Percentiles rank a stretch among this genome's conserved stretches.
Evolutionary conservation across 2,888 invertebrate species (phyloP).

Genomic region (Tholera decimalis): DNA sequence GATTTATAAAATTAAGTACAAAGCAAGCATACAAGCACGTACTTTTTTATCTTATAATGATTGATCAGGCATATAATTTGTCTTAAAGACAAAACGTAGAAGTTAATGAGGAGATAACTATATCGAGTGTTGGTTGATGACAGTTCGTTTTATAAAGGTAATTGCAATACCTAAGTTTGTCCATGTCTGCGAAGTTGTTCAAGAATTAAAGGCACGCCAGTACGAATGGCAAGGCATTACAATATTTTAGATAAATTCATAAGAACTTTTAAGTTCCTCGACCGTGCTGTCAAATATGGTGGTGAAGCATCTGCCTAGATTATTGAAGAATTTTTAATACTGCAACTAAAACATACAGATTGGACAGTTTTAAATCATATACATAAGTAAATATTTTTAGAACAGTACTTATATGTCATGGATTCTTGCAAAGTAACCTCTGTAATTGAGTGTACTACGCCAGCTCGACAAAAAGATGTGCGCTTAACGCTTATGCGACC

Average conservation of each 20-base stretch:
- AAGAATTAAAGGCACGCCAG: neutral
- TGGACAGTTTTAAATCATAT: slow-evolving; percentile 1
- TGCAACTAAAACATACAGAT: neutral
- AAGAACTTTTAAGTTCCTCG: neutral
- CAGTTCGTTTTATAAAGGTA: neutral
- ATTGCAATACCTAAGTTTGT: neutral
- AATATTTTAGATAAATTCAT: neutral
- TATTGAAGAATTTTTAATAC: neutral
- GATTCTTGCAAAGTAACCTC: no score
- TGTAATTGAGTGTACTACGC: no score
- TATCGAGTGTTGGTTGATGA: slow-evolving; percentile 1
- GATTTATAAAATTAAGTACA: slow-evolving; percentile 23
- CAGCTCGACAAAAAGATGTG: no score
- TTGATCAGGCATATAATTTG: slow-evolving; percentile 2
- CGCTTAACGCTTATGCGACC: no score
- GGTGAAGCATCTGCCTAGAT: neutral
- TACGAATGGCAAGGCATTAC: slow-evolving; percentile 9
- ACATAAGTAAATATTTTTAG: no score
- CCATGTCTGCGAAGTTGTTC: neutral
- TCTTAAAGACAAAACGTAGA: slow-evolving; percentile 9
- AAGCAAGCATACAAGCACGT: slow-evolving; percentile 18
- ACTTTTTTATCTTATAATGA: neutral
- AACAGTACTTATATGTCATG: no score
- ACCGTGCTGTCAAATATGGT: neutral
- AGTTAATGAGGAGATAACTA: neutral